Base-by-base conservation (phyloP, 2,797 vertebrate species). In the Enteromius treurensis region DNA sequence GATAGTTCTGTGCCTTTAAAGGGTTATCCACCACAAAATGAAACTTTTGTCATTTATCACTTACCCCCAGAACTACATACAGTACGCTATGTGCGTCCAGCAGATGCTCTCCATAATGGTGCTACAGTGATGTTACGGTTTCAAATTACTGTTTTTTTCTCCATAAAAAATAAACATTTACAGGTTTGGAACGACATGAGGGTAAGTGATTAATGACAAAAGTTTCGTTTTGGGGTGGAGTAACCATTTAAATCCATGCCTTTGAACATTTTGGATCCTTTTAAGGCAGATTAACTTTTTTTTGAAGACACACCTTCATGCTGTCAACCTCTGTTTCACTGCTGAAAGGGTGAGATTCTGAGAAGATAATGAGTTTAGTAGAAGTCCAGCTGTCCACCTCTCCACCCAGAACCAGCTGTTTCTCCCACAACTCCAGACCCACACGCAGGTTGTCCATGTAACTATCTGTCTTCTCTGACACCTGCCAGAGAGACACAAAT, bases 381-480 rank as follows among this genome's bases (percentile, higher is more conserved):
- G 90, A 91, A 0, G 92, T 92, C 97, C 97, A 98, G 53, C 88
- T 84, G 0, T 97, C 96, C 0, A 97, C 88, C 13, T 94, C 94
- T 51, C 80, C 91, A 5, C 95, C 97, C 42, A 97, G 88, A 81
- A 91, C 89, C 73, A 96, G 93, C 89, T 98, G 95, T 88, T 97
- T 98, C 85, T 98, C 97, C 98, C 98, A 99, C 86, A 97, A 89
- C 91, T 96, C 95, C 91, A 96, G 92, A 47, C 93, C 97, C 89
- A 95, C 95, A 80, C 87, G 91, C 23, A 98, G 92, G 91, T 96
- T 97, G 86, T 98, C 97, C 89, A 94, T 89, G 76, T 95, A 95
- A 42, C 92, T 87, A 71, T 99, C 98, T 0, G 96, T 95, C 92
- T 97, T 98, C 88, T 99, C 98, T 15, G 95, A 97, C 88, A 99